Conservation (phyloP, 2,888 invertebrate species). For the Plagodis pulveraria region DNA sequence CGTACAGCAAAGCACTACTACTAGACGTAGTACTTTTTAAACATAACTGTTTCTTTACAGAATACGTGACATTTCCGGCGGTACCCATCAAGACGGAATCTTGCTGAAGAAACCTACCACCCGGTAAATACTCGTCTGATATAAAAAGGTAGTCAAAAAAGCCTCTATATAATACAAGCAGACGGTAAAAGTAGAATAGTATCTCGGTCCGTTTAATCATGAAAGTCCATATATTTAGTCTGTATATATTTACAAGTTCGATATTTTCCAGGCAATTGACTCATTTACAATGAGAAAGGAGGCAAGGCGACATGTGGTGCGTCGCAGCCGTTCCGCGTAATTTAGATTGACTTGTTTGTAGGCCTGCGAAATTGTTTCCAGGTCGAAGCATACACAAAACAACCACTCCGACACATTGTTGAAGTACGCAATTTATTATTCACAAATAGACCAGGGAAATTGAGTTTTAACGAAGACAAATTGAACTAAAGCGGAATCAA, state of each 20-base stretch:
- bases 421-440: constrained; percentile 80
- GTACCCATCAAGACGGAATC: no score
- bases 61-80: no score
- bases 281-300: constrained; percentile 26
- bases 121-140: no score
- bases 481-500: constrained; percentile 83
- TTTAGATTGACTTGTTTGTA: constrained; percentile 75
- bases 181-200: no score
- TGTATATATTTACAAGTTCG: constrained; percentile 6
- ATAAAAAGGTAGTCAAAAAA: no score
- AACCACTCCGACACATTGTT: constrained; percentile 64
- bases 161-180: no score
- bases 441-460: constrained; percentile 82
- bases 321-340: constrained; percentile 49
- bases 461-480: constrained; percentile 84
- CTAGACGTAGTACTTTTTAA: no score
- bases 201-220: neutral
- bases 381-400: constrained; percentile 57
- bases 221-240: no score
- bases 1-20: no score
- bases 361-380: constrained; percentile 63
- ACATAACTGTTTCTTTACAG: no score
- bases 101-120: no score
- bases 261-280: constrained; percentile 4
- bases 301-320: constrained; percentile 19